Evolutionary conservation across 30 jellyfish, hydroid and myxozoan species (phyloP).

Genomic region (Clytia hemisphaerica): DNA sequence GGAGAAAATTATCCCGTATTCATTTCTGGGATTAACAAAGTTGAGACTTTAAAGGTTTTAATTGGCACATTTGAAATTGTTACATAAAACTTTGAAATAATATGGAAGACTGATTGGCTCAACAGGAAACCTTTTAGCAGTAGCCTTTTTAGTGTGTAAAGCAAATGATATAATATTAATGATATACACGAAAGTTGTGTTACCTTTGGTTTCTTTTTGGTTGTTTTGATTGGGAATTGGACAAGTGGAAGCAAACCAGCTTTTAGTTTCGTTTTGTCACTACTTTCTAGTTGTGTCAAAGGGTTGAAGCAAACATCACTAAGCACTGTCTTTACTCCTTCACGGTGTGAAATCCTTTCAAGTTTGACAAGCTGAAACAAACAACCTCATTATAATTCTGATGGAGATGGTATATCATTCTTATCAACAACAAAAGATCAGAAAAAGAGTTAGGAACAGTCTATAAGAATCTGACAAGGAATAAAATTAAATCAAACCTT

Average conservation of each 20-base stretch:
- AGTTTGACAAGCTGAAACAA: conserved; percentile 65
- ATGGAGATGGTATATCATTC: neutral
- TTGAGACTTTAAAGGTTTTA: too few relatives aligned
- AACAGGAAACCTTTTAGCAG: too few relatives aligned
- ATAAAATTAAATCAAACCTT: conserved; percentile 33
- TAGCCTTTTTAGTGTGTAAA: too few relatives aligned
- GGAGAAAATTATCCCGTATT: too few relatives aligned
- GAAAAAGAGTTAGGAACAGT: neutral
- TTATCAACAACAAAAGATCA: neutral
- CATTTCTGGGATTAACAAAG: too few relatives aligned
- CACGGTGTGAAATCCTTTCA: conserved; percentile 77
- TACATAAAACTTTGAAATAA: too few relatives aligned
- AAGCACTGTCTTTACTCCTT: conserved; percentile 74
- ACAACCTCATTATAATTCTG: neutral
- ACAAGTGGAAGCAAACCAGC: conserved; percentile 60
- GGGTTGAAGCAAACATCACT: conserved; percentile 95
- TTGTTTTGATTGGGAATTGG: conserved; percentile 49
- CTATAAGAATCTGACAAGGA: neutral
- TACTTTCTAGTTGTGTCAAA: conserved; percentile 47
- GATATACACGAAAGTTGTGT: too few relatives aligned
- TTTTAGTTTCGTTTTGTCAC: conserved; percentile 26
- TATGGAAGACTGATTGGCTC: too few relatives aligned
- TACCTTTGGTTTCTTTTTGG: conserved; percentile 57
- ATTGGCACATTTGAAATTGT: too few relatives aligned
- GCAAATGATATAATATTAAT: too few relatives aligned